These are phyloP conservation scores for Muscicapa comitata DNA, from an alignment of 2,797 vertebrate species.

Conservation along the genomic window DNA sequence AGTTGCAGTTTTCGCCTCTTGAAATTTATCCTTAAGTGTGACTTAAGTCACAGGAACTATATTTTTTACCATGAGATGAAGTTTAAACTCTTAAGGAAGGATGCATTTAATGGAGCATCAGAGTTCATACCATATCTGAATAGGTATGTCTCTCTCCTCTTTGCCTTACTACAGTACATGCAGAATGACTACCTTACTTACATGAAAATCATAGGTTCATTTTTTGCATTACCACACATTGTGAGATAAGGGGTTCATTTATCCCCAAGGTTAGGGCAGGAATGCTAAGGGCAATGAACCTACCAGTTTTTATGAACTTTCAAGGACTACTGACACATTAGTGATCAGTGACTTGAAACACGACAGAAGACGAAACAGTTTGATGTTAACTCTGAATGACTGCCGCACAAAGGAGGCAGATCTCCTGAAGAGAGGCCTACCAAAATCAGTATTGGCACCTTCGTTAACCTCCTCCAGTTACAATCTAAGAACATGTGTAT, in stretches of 20 bases:
- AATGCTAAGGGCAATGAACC: neutral
- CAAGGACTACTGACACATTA: neutral
- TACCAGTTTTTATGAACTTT: neutral
- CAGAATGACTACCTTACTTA: neutral
- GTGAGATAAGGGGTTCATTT: neutral
- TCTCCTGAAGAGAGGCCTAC: neutral
- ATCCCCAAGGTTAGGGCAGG: neutral
- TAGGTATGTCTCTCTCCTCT: neutral
- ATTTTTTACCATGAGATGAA: neutral
- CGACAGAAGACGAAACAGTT: accelerated
- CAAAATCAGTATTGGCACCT: neutral
- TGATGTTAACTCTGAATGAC: neutral
- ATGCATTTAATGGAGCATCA: neutral
- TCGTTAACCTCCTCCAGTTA: neutral
- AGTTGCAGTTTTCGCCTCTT: neutral
- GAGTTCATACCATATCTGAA: neutral
- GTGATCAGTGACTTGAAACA: neutral
- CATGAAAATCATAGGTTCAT: neutral
- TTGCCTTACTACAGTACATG: neutral
- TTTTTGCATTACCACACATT: neutral
- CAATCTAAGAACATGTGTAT: neutral
- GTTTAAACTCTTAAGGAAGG: neutral
- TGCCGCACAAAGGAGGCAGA: neutral
- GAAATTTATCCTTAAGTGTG: neutral
- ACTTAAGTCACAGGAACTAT: neutral